Conservation (phyloP, 2,888 invertebrate genomes). For the Euproctis similis region DNA sequence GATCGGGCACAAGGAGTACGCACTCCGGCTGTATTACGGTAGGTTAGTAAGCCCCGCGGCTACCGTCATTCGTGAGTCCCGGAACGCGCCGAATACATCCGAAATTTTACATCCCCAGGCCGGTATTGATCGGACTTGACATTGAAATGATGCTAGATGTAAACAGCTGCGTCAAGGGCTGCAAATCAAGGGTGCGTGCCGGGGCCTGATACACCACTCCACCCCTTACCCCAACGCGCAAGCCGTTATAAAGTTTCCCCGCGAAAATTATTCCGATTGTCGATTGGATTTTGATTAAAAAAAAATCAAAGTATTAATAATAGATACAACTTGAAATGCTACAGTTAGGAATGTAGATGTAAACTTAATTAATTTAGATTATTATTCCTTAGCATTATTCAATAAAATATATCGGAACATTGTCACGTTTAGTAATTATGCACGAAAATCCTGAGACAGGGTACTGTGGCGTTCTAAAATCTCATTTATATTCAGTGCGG, state of each 20-base stretch:
- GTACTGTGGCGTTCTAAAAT: conserved; percentile 60
- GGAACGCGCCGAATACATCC: conserved; percentile 65
- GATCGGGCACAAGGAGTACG: conserved; percentile 63
- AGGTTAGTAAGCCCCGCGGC: conserved; percentile 69
- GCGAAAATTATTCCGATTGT: no score
- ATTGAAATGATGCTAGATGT: conserved; percentile 72
- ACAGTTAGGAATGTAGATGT: no score
- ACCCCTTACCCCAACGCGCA: no score
- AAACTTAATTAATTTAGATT: conserved; percentile 45
- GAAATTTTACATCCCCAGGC: conserved; percentile 71
- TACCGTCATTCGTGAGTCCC: conserved; percentile 52
- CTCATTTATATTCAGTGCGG: conserved; percentile 74
- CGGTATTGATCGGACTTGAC: conserved; percentile 74
- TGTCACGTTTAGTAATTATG: conserved; percentile 64
- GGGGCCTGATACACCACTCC: no score
- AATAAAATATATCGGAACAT: conserved; percentile 47
- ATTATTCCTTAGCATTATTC: conserved; percentile 43
- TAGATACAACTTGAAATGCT: no score
- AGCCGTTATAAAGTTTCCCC: no score
- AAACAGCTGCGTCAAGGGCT: conserved; percentile 75
- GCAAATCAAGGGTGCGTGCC: conserved; percentile 61
- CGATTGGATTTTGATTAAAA: no score
- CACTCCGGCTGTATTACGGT: conserved; percentile 69
- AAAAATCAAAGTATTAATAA: no score
- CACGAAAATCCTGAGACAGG: conserved; percentile 61